A percentile compares a stretch with the other conserved stretches of the same genome.
Conservation (phyloP, 64 coral and sea anemone genomes). For the Stichodactyla mertensii region DNA sequence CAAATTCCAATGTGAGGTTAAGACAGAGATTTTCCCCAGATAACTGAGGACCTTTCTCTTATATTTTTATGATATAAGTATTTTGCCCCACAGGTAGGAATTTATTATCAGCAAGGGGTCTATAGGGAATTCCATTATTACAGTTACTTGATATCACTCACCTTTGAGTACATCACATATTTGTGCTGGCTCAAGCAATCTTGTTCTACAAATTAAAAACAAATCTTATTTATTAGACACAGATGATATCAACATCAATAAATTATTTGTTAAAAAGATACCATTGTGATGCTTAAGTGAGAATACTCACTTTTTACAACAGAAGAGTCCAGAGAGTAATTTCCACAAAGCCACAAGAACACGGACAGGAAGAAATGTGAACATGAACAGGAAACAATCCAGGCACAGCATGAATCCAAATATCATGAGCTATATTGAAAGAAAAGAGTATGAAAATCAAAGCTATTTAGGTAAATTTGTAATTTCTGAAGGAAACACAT, state of each 20-base stretch:
- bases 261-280: not conserved
- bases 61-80: too few species aligned
- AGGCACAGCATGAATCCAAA: constrained; percentile 98
- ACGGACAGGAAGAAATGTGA: constrained; percentile 87
- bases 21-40: too few species aligned
- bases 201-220: constrained; percentile 28
- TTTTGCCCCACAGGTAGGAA: too few species aligned
- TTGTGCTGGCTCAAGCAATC: constrained; percentile 76
- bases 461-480: too few species aligned
- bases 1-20: too few species aligned
- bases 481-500: too few species aligned
- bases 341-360: constrained; percentile 74
- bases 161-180: constrained; percentile 96
- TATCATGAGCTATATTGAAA: constrained; percentile 79
- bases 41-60: too few species aligned
- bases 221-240: not conserved
- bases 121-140: too few species aligned
- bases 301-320: constrained; percentile 54
- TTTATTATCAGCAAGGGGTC: too few species aligned
- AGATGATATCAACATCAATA: not conserved
- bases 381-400: constrained; percentile 95
- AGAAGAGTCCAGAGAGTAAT: constrained; percentile 62
- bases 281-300: not conserved
- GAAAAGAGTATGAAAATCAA: not conserved
- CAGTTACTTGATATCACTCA: not conserved